Evolutionary conservation across 2,113 vertebrate genomes (phyloP), one percentile per base, ranked within the genome.

Genomic region (Scortum barcoo): DNA sequence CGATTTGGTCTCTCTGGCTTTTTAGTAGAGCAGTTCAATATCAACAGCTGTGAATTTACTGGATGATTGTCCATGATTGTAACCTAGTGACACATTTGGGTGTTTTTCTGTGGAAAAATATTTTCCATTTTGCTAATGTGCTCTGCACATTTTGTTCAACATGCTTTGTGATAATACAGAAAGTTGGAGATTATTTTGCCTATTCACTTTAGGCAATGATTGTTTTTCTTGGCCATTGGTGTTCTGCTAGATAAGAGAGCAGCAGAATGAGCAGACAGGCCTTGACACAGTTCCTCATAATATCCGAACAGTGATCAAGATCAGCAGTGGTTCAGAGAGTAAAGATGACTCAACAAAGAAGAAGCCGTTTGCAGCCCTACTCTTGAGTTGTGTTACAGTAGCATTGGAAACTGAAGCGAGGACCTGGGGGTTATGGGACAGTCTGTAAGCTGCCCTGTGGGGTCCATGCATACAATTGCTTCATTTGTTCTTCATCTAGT

Each of bases 321-420:
- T 50, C 14, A 16, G 2, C 2, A 22, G 58, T 22, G 26, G 36
- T 19, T 57, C n/a, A 28, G 3, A 72, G 48, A 10, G 7, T 24
- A 8, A 66, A 66, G 51, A 33, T 50, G 40, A 53, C 46, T 46
- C 7, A 33, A 16, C 20, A 38, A 9, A 60, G 51, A 7, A 38
- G 48, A 50, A 7, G 68, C 4, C 3, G 56, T 16, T 44, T 84
- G 85, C 87, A 85, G 86, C 86, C 84, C 81, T 75, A 46, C 86
- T 86, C 28, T 33, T 3, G 78, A 73, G 75, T 62, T 16, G 0
- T 51, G 24, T 42, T 12, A 68, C 67, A 67, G 76, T 69, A 83
- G 69, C 77, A 66, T 36, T 51, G 69, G 48, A 63, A 57, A 51
- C 33, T 36, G 60, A 38, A 74, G 60, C 20, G 4, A 22, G 73